A percentile compares a stretch with the other conserved stretches of the same genome.
These are phyloP conservation scores for Megalops cyprinoides DNA, from an alignment of 2,797 vertebrate genomes.

Conservation along the genomic window DNA sequence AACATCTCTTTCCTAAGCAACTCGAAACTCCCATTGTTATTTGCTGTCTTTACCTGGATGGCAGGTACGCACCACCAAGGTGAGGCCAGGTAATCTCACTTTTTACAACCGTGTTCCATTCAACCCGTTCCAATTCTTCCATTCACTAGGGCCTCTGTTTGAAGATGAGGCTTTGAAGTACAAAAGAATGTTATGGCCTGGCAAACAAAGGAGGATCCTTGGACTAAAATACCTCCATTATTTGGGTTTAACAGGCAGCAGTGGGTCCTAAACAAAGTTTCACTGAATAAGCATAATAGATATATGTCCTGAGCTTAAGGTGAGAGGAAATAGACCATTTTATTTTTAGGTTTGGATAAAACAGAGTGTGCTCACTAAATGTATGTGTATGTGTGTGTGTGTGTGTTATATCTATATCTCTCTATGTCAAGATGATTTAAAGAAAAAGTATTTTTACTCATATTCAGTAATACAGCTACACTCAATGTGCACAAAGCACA, in stretches of 20 bases:
- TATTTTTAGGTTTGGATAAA: too few species aligned
- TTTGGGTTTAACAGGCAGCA: neutral
- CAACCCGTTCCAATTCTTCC: neutral
- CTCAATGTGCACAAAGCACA: neutral
- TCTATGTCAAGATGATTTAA: too few species aligned
- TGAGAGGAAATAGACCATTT: neutral
- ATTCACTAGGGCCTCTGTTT: neutral
- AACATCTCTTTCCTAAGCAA: slow-evolving; percentile 36
- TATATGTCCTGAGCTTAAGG: neutral
- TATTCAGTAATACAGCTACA: neutral
- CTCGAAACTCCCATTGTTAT: neutral
- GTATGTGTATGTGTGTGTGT: too few species aligned
- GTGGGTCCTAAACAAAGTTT: neutral
- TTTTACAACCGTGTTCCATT: neutral
- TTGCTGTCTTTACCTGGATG: neutral
- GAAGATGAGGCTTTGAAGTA: neutral
- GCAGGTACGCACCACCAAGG: neutral
- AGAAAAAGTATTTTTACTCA: neutral
- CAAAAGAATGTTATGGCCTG: neutral
- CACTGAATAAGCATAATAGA: neutral
- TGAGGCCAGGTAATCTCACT: neutral
- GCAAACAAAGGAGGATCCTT: neutral
- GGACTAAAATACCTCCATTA: neutral
- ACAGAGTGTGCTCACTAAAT: too few species aligned
- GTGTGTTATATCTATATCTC: too few species aligned